These are phyloP conservation scores for Cheilosia urbana DNA, from an alignment of 2,888 invertebrate species.

Conservation along the genomic window DNA sequence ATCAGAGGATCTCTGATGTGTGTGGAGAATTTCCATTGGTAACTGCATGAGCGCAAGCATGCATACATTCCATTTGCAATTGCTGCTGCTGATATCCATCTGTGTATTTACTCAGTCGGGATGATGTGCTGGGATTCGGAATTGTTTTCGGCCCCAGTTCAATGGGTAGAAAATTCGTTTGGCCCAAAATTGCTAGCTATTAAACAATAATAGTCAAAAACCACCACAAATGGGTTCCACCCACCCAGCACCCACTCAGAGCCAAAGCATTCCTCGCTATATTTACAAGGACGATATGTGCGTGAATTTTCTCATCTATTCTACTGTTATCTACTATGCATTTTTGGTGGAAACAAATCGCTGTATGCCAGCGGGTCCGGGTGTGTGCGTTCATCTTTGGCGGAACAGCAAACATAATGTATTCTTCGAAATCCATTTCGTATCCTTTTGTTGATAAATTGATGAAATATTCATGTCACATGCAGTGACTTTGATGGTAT, in stretches of 20 bases:
- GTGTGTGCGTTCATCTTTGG: slow-evolving; percentile 50
- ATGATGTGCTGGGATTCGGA: slow-evolving; percentile 14
- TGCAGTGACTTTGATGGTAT: slow-evolving; percentile 71
- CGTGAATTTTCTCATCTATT: slow-evolving; percentile 14
- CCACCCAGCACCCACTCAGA: too few relatives aligned
- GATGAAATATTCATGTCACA: slow-evolving; percentile 76
- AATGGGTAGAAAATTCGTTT: slow-evolving; percentile 65
- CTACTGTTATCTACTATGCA: background rate
- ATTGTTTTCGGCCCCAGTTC: slow-evolving; percentile 46
- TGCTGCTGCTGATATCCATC: slow-evolving; percentile 35
- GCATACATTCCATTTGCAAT: slow-evolving; percentile 59
- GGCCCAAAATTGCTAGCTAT: slow-evolving; percentile 65
- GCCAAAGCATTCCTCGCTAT: background rate
- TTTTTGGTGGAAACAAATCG: background rate
- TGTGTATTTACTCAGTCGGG: slow-evolving; percentile 48
- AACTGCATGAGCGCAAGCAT: slow-evolving; percentile 63
- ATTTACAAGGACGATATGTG: slow-evolving; percentile 22
- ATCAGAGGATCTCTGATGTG: slow-evolving; percentile 33
- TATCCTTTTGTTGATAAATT: slow-evolving; percentile 72
- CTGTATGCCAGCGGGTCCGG: too few relatives aligned
- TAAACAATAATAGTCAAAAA: slow-evolving; percentile 71
- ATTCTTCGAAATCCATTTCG: slow-evolving; percentile 64
- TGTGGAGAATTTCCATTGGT: slow-evolving; percentile 18
- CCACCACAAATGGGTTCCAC: slow-evolving; percentile 31
- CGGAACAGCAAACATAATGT: slow-evolving; percentile 44